These are phyloP conservation scores for Mesocricetus auratus DNA, from an alignment of 2,113 vertebrate species.

Conservation along the genomic window DNA sequence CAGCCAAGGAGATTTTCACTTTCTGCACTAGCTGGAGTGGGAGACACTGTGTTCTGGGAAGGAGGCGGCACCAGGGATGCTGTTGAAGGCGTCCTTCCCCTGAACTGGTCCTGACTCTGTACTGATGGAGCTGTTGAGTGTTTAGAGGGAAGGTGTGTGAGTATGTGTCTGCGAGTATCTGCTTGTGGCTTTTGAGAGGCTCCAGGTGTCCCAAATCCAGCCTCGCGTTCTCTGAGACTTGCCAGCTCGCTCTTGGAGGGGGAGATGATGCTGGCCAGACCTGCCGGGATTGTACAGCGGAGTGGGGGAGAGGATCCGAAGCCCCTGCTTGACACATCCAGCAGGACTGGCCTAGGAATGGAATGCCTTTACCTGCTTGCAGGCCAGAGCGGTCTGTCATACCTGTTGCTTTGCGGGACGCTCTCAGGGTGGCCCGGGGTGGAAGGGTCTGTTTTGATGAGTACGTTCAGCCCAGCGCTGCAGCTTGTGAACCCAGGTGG, in stretches of 20 bases:
- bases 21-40: constrained; percentile 66
- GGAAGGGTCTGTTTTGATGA: background rate
- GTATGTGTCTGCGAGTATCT: background rate
- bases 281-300: background rate
- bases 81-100: background rate
- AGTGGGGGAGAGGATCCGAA: constrained; percentile 66
- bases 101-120: background rate
- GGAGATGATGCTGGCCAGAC: background rate
- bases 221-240: background rate
- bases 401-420: constrained; percentile 24
- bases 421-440: background rate
- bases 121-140: background rate
- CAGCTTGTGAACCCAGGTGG: background rate
- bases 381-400: background rate
- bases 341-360: background rate
- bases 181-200: background rate
- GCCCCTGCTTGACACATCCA: constrained; percentile 82
- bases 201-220: background rate
- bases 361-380: constrained; percentile 20
- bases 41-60: background rate
- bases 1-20: constrained; percentile 84
- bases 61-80: background rate
- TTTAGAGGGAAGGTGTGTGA: constrained; percentile 73
- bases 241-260: background rate
- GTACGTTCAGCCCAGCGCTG: background rate